These are phyloP conservation scores for Disparrhopalites patrizii DNA, from an alignment of 2,888 invertebrate species.

Conservation along the genomic window DNA sequence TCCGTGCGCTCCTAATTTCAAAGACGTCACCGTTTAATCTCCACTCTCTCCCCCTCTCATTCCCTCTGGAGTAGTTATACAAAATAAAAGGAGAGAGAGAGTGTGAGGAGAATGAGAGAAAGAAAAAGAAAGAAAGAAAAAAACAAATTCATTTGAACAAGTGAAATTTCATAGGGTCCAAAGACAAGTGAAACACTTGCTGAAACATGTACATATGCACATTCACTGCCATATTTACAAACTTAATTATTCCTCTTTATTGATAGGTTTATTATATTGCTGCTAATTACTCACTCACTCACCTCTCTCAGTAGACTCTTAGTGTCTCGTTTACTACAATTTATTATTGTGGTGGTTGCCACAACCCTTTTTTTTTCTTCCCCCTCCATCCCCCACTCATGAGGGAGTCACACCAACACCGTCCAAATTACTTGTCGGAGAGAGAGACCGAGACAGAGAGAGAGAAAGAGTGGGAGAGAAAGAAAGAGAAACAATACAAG, in stretches of 20 bases:
- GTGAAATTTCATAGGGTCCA: conserved; percentile 2
- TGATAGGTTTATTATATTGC: conserved; percentile 23
- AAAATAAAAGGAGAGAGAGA: neutral
- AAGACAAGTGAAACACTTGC: conserved; percentile 2
- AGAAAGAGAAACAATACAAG: neutral
- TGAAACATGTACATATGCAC: neutral
- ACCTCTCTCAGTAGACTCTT: neutral
- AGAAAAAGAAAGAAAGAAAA: neutral
- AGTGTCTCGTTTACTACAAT: neutral
- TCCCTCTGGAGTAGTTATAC: neutral
- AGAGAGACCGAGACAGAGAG: neutral
- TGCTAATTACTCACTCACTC: conserved; percentile 26
- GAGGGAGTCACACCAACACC: neutral
- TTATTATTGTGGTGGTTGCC: neutral
- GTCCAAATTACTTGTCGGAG: neutral
- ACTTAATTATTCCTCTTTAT: conserved; percentile 17
- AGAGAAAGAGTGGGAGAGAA: neutral
- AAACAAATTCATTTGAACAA: conserved; percentile 19
- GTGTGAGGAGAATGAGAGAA: neutral
- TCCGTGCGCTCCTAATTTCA: conserved; percentile 24
- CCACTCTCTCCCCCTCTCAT: conserved; percentile 2
- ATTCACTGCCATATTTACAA: conserved; percentile 24
- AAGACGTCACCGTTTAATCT: conserved; percentile 13
- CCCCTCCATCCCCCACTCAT: neutral
- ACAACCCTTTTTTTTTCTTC: conserved; percentile 18